Base-by-base conservation (phyloP, 1,140 invertebrate species). In the Sipha flava region DNA sequence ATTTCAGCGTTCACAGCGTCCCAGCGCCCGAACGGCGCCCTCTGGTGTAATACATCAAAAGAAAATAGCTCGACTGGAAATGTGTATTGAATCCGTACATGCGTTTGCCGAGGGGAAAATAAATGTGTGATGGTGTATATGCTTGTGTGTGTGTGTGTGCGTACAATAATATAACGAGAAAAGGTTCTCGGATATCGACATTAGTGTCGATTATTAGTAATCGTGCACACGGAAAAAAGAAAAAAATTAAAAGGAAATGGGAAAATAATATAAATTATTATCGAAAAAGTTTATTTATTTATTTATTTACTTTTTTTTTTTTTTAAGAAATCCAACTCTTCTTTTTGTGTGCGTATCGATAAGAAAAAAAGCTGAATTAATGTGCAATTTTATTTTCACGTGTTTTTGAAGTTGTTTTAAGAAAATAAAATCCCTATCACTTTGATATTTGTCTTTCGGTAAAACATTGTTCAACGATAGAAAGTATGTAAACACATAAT, bases 1-100 rank as follows among this genome's bases (percentile, higher is more conserved):
- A 75, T 49, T 37, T 80, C 21, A 57, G 43, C 73, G 29, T 66
- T 64, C 52, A 31, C 80, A 80, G 62, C 77, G 75, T 80, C 66
- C 79, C 73, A 47, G 57, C 29, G 52, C 80, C 72, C 80, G 34
- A 18, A 47, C 45, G 34, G 40, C 80, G 57, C 54, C 34, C 80
- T 81, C 54, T 70, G 43, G 34, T 62, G 49, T 31, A 31, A 59
- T 49, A 45, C 47, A 29, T 54, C 40, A 47, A 43, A 49, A 34
- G 21, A 18, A 52, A 77, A 26, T 29, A 23, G 54, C 80, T 21
- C 21, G 29, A 31, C 49, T 21, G 12, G 37, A 47, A 43, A 37
- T 43, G 34, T 34, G 49, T 64, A 40, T 68, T 47, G 66, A 70
- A 70, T 70, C 43, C 3, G 37, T 62, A 43, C 34, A 21, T 1